Base-by-base conservation (phyloP, 1,140 invertebrate species). In the Kradibia gibbosae region DNA sequence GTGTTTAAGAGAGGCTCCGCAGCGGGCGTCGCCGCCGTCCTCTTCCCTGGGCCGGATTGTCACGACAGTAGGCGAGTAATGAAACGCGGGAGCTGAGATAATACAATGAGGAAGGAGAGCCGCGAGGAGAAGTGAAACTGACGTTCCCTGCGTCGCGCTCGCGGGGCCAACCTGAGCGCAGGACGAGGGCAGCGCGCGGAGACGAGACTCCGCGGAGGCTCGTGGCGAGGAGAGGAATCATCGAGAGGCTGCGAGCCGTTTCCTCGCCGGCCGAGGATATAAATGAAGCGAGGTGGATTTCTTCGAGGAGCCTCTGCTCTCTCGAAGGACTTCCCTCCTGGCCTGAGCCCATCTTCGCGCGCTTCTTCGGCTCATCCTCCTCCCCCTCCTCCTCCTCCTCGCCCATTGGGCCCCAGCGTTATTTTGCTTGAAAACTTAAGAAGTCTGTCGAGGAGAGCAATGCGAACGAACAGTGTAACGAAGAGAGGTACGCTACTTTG, bases 21-120 rank as follows among this genome's bases (percentile, higher is more conserved):
- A 57, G 78, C 78, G 53, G 78, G 78, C 78, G 70, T 80, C 62
- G 78, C 78, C 73, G 73, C 70, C 39, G 39, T 28, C 67, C 36
- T 55, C 70, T 80, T 80, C 53, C 50, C 25, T 17, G 15, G 13
- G 36, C 5, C 25, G 25, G 78, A 80, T 80, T 80, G 70, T 71
- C 78, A 73, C 70, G 55, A 62, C 78, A 73, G 65, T 80, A 50
- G 53, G 74, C 36, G 34, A 39, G 36, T 25, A 22, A 28, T 28
- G 60, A 17, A 36, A 25, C 60, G 28, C 60, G 1, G 65, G 13
- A 42, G 4, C 31, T 1, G n/a, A 20, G 17, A 72, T 71, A 73
- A 73, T 62, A 73, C 25, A 73, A 73, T 42, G 55, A 48, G 53
- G 53, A 72, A 42, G 17, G 28, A 48, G 34, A 25, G 10, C 22